phyloP scores from a whole-genome alignment of 2,113 vertebrate genomes.

The Ochotona princeps region DNA sequence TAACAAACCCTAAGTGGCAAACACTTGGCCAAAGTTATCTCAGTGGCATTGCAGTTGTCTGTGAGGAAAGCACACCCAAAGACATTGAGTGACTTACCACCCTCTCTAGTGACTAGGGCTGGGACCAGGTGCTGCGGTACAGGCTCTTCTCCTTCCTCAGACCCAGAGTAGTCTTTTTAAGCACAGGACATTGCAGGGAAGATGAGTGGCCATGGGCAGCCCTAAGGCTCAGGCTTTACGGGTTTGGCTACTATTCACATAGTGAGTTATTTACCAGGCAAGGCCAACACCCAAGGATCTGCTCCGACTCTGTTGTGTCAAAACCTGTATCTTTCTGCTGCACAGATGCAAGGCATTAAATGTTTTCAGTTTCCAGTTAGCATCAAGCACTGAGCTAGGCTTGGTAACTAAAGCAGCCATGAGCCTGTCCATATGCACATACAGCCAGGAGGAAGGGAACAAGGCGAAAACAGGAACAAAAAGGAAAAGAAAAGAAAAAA shows the following conservation, averaged over 20 bases:
- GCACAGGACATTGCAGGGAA: not conserved
- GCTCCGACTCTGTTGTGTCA: not conserved
- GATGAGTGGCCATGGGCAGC: not conserved
- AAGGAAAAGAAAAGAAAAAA: too few species aligned
- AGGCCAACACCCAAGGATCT: not conserved
- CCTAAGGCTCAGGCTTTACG: not conserved
- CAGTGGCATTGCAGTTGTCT: not conserved
- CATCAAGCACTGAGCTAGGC: not conserved
- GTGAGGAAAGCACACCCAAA: not conserved
- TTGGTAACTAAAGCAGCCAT: not conserved
- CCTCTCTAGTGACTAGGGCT: not conserved
- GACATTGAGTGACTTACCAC: not conserved
- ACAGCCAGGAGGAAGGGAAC: not conserved
- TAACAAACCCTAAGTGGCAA: not conserved
- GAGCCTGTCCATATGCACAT: not conserved
- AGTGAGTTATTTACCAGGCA: not conserved
- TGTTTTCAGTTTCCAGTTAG: not conserved
- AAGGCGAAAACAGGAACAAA: not conserved
- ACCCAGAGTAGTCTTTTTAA: not conserved
- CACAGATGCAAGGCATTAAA: not conserved
- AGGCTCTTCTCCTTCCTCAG: fast-evolving
- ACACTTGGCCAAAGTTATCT: not conserved
- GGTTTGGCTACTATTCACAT: too few species aligned
- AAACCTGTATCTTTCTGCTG: not conserved
- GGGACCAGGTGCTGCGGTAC: not conserved